Conservation (phyloP, 1,140 invertebrate genomes). For the Caenorhabditis inopinata region DNA sequence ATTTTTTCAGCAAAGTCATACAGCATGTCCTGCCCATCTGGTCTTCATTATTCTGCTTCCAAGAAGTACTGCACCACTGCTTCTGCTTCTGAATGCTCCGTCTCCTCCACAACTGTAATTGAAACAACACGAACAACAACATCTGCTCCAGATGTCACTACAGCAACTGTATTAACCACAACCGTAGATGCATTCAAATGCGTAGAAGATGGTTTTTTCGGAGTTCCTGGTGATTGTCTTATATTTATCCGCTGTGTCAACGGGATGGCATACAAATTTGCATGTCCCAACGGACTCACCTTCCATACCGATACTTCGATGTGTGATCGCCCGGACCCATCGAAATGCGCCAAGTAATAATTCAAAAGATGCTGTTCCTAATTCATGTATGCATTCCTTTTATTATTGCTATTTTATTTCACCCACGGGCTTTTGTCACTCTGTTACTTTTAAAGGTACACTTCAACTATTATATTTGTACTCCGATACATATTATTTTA, state of each 20-base stretch:
- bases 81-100: conserved; percentile 24
- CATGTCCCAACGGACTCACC: conserved; percentile 37
- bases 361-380: neutral
- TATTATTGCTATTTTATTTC: neutral
- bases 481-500: too few relatives aligned
- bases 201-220: conserved; percentile 38
- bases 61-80: conserved; percentile 30
- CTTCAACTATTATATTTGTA: neutral
- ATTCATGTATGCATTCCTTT: conserved; percentile 17
- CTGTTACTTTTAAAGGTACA: neutral
- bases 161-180: neutral
- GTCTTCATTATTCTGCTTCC: conserved; percentile 33
- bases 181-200: conserved; percentile 31
- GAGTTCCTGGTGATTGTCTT: conserved; percentile 37
- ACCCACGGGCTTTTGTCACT: neutral
- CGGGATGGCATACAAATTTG: conserved; percentile 42
- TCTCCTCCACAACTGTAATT: neutral
- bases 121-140: conserved; percentile 23
- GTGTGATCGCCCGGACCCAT: conserved; percentile 44
- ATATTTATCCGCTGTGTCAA: conserved; percentile 47
- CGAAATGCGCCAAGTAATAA: conserved; percentile 40
- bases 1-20: conserved; percentile 35
- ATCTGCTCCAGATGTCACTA: neutral
- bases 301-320: conserved; percentile 42
- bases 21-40: conserved; percentile 37